Evolutionary conservation across 2,113 vertebrate species (phyloP).

Genomic region (Callipepla californica): DNA sequence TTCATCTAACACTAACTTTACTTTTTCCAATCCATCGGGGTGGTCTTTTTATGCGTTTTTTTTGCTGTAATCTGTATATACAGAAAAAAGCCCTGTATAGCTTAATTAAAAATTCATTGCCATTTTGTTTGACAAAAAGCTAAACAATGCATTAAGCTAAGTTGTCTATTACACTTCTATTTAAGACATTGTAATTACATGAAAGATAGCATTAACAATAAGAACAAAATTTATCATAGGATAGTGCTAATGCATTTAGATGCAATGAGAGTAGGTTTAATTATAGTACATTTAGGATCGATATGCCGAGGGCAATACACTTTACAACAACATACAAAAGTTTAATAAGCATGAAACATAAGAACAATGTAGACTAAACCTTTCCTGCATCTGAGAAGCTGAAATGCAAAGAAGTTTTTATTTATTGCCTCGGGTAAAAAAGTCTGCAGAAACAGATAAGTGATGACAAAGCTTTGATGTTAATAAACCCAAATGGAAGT

Average conservation of each 20-base stretch:
- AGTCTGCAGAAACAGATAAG: slow-evolving; percentile 79
- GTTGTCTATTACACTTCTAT: slow-evolving; percentile 46
- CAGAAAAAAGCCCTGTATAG: not conserved
- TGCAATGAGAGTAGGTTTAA: slow-evolving; percentile 63
- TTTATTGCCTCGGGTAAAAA: slow-evolving; percentile 79
- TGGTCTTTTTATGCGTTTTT: not conserved
- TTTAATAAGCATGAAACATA: slow-evolving; percentile 76
- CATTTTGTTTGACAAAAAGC: slow-evolving; percentile 31
- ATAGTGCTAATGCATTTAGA: slow-evolving; percentile 53
- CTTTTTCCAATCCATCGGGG: not conserved
- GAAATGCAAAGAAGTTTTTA: slow-evolving; percentile 77
- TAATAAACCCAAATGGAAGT: slow-evolving; percentile 86
- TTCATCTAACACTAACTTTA: not conserved
- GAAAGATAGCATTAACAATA: slow-evolving; percentile 55
- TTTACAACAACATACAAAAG: slow-evolving; percentile 68
- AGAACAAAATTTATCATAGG: slow-evolving; percentile 57
- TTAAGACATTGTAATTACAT: slow-evolving; percentile 38
- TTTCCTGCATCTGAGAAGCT: slow-evolving; percentile 70
- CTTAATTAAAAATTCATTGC: slow-evolving; percentile 43
- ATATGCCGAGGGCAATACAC: slow-evolving; percentile 70
- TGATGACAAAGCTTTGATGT: slow-evolving; percentile 87
- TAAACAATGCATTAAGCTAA: slow-evolving; percentile 64
- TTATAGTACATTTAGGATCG: slow-evolving; percentile 66
- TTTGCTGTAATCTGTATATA: not conserved
- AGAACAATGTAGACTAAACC: slow-evolving; percentile 72